Base-by-base conservation (phyloP, 1,140 invertebrate species). In the Hestina assimilis region DNA sequence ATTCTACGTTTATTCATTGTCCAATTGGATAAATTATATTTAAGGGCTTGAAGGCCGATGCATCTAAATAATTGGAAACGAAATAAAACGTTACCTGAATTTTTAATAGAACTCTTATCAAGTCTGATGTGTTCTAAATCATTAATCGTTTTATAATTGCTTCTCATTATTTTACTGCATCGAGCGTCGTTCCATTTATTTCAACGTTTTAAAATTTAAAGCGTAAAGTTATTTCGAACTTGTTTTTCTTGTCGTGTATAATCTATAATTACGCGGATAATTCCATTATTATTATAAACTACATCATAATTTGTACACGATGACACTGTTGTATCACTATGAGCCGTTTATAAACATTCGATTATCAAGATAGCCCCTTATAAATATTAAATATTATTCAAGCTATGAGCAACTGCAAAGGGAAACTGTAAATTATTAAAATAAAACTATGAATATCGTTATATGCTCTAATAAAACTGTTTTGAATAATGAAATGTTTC, bases 401-500 rank as follows among this genome's bases (percentile, higher is more conserved):
- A 52, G 33, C 33, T 19, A 54, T 60, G 33, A 41, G 35, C 48
- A 51, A 41, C 19, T 59, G 56, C 42, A 64, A 64, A 70, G 54
- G 63, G 51, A 56, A 65, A 68, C 56, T 45, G 56, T 64, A 63
- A 68, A 66, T 65, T 64, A 72, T 50, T 67, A 64, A 66, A 70
- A 68, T 63, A 66, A 57, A 73, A 75, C 69, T 73, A 73, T 79
- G 70, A 78, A 79, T 74, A 64, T 59, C 21, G 60, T 80, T 72
- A 75, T 73, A 52, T 60, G 56, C 57, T 74, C 66, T 67, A 72
- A 75, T 80, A 73, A 77, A 74, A 72, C 40, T 71, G 54, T 68
- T 69, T 75, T 81, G 65, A 85, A 83, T 81, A 75, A 77, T 78
- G 76, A 81, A 80, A 71, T 69, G 63, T 74, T 72, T 52, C 60